Evolutionary conservation across 2,888 invertebrate species (phyloP).

Genomic region (Mellilla xanthometata): DNA sequence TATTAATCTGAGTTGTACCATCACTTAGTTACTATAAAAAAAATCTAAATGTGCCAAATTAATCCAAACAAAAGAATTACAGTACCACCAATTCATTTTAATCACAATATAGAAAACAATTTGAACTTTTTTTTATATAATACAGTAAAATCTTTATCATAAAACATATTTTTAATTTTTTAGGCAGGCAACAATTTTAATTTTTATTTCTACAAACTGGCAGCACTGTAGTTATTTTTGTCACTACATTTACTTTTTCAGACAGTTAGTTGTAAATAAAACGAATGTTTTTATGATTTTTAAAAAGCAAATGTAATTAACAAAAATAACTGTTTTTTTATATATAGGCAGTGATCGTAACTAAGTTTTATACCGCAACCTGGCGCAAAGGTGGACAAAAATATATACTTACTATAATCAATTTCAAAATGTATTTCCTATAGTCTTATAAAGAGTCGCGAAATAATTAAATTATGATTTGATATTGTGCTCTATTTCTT

Average conservation of each 20-base stretch:
- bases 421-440: no score
- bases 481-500: no score
- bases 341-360: slow-evolving; percentile 30
- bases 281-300: slow-evolving; percentile 45
- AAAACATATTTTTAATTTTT: no score
- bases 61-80: not conserved
- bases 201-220: not conserved
- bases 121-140: no score
- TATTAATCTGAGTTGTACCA: no score
- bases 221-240: slow-evolving; percentile 55
- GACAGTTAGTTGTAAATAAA: slow-evolving; percentile 82
- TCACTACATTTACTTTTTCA: slow-evolving; percentile 73
- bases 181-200: no score
- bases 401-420: slow-evolving; percentile 1
- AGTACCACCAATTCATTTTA: not conserved
- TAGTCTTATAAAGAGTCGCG: not conserved
- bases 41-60: slow-evolving; percentile 5
- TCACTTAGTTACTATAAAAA: no score
- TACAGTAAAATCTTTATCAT: no score
- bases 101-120: no score
- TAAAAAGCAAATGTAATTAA: slow-evolving; percentile 79
- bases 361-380: slow-evolving; percentile 25
- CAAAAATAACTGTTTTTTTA: slow-evolving; percentile 62
- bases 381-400: slow-evolving; percentile 10
- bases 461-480: not conserved